Conservation (phyloP, 2,888 invertebrate species). For the Chrysotoxum bicinctum region DNA sequence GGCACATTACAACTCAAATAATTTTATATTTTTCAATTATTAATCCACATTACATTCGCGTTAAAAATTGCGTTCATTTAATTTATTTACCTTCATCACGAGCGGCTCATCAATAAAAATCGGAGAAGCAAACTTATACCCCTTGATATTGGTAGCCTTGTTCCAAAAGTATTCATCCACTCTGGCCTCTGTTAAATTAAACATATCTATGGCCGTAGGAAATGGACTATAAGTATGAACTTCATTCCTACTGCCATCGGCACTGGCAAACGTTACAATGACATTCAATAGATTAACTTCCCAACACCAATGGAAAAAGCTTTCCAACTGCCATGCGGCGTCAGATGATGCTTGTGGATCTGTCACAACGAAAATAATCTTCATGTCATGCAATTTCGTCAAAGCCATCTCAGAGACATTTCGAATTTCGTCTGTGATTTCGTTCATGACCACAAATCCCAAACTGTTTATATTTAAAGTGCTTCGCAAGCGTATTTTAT, state of each 20-base stretch:
- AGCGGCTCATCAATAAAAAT: conserved; percentile 61
- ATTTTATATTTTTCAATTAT: no score
- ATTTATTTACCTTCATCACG: conserved; percentile 64
- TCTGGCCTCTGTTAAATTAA: conserved; percentile 34
- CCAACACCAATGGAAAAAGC: conserved; percentile 74
- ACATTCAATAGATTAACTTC: conserved; percentile 70
- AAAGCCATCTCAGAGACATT: conserved; percentile 62
- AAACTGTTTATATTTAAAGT: conserved; percentile 67
- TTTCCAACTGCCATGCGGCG: conserved; percentile 24
- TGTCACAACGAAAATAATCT: conserved; percentile 67
- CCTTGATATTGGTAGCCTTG: conserved; percentile 60
- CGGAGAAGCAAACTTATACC: conserved; percentile 55
- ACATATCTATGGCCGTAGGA: conserved; percentile 37
- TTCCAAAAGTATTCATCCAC: conserved; percentile 52
- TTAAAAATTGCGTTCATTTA: not conserved
- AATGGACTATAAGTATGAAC: conserved; percentile 71
- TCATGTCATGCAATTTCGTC: conserved; percentile 68
- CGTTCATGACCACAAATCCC: conserved; percentile 68
- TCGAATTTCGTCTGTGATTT: conserved; percentile 56
- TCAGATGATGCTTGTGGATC: not conserved
- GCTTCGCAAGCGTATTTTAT: conserved; percentile 40
- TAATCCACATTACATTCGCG: no score
- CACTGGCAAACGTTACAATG: conserved; percentile 53
- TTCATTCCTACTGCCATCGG: conserved; percentile 39
- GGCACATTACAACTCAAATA: no score